These are phyloP conservation scores for Spilogale gracilis DNA, from an alignment of 2,113 vertebrate genomes.

Conservation along the genomic window DNA sequence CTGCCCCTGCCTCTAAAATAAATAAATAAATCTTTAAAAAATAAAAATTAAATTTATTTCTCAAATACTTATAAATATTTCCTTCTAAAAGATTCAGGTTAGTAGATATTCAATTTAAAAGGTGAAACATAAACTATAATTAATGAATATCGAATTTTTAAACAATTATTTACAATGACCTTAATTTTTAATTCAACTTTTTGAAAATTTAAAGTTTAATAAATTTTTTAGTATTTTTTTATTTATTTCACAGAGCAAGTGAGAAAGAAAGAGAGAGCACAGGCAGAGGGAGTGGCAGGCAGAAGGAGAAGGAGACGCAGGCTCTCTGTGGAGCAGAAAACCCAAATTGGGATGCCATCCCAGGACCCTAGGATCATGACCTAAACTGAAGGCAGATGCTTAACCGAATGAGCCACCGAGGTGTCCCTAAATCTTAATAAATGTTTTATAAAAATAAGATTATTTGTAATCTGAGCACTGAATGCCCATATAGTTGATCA, in stretches of 20 bases:
- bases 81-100: constrained; percentile 18
- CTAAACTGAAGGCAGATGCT: no score
- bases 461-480: background rate
- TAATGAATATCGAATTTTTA: background rate
- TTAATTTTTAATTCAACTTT: constrained; percentile 36
- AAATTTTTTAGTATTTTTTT: background rate
- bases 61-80: constrained; percentile 25
- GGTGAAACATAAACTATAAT: background rate
- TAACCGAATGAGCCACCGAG: no score
- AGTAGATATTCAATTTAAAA: background rate
- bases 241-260: no score
- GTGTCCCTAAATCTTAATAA: background rate
- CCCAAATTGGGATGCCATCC: no score
- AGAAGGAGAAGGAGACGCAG: no score
- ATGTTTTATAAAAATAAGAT: constrained; percentile 36
- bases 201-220: constrained; percentile 20
- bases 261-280: no score
- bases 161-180: background rate
- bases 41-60: constrained; percentile 23
- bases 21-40: background rate
- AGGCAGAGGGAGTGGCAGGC: no score
- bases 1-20: background rate
- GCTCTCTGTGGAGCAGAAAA: no score
- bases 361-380: no score
- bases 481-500: background rate